Conservation (phyloP, 2,113 vertebrate species). For the Mungos mungo region DNA sequence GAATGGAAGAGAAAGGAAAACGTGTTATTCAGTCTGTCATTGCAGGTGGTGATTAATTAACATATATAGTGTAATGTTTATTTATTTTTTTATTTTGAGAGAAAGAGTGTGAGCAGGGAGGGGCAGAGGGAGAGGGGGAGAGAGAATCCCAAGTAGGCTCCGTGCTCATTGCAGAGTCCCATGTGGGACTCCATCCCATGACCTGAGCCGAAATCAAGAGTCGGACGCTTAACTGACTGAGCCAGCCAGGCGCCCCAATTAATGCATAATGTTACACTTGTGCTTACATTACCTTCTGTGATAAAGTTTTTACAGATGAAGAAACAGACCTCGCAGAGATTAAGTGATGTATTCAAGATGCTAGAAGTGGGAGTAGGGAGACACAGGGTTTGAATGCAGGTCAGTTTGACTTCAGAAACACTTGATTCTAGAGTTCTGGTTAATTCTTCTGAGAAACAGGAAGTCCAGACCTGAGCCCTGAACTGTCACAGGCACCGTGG, state of each 20-base stretch:
- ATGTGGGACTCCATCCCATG: neutral
- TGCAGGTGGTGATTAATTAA: neutral
- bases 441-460: neutral
- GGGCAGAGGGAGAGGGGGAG: too few relatives aligned
- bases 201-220: neutral
- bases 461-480: neutral
- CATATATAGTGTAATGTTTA: too few relatives aligned
- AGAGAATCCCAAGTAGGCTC: too few relatives aligned
- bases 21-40: neutral
- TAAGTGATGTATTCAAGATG: neutral
- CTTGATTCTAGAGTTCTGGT: neutral
- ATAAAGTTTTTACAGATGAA: neutral
- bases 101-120: too few relatives aligned
- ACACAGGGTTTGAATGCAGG: neutral
- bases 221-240: neutral
- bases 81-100: too few relatives aligned
- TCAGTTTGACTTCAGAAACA: neutral
- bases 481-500: neutral
- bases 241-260: neutral
- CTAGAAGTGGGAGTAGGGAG: neutral
- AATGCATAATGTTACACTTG: neutral
- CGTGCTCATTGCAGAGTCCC: too few relatives aligned
- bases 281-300: neutral
- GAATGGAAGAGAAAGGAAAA: neutral
- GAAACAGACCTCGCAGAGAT: neutral